Base-by-base conservation (phyloP, 2,113 vertebrate species). In the Tetraodon nigroviridis region DNA sequence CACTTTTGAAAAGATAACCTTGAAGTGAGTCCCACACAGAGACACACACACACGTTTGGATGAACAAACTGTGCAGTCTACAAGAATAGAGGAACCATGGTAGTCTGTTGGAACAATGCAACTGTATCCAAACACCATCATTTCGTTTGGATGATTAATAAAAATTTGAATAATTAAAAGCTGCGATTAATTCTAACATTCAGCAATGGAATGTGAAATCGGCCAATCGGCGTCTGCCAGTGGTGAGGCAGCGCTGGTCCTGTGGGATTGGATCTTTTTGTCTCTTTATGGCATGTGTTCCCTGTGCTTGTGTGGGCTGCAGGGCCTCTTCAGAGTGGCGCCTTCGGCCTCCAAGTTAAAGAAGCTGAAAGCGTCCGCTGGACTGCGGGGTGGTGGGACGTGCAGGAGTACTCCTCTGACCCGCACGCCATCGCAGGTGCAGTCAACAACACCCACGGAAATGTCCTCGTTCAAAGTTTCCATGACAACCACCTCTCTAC, bases 281-380 rank as follows among this genome's bases (percentile, higher is more conserved):
- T 8, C 51, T 51, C 29, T 56, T 65, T 5, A 48, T n/a, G n/a
- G n/a, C n/a, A n/a, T 50, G 24, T 64, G 51, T 71, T 83, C 69
- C 65, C 59, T 78, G 20, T 78, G 50, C 24, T 6, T 61, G 76
- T 65, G 76, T 63, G 50, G 64, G 61, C 21, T 72, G 60, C 51
- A 99, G 97, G 97, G 97, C 55, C 92, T 99, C 45, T 99, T 99
- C 86, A 90, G 96, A 42, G 95, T 99, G 74, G 97, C 97, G 48
- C 95, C 97, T 0, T 98, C 97, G 0, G 95, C 95, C 61, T 99
- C 97, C 74, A 98, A 98, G 84, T 88, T 99, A 63, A 99, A 99
- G 92, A 99, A 99, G 85, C 92, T 99, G 20, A 99, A 99, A 86
- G 95, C 96, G 0, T 95, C 96, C 96, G 1, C 89, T 99, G 72